Evolutionary conservation across 2,113 vertebrate genomes (phyloP).

Genomic region (Patagioenas fasciata): DNA sequence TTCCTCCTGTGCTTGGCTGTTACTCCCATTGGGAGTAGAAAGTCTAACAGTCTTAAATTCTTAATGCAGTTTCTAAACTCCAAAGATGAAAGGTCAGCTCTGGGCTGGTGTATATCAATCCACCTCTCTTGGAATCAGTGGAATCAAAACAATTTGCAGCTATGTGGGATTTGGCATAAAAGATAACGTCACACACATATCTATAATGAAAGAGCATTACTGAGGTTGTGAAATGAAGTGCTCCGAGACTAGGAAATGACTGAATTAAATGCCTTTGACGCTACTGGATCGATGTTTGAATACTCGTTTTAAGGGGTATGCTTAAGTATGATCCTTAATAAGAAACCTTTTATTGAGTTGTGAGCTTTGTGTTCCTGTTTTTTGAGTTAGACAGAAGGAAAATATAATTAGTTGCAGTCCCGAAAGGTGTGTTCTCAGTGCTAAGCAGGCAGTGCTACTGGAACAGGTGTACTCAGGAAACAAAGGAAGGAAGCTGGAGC

Average conservation of each 20-base stretch:
- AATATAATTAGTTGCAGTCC: neutral
- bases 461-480: neutral
- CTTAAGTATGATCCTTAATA: neutral
- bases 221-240: neutral
- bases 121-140: neutral
- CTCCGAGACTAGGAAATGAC: neutral
- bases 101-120: neutral
- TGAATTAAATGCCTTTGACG: neutral
- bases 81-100: neutral
- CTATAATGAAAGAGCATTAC: neutral
- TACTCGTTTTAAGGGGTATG: neutral
- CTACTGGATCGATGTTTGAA: neutral
- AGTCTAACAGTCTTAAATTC: neutral
- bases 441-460: neutral
- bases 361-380: neutral
- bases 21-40: neutral
- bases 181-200: rapidly evolving
- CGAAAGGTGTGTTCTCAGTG: neutral
- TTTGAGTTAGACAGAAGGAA: neutral
- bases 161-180: neutral
- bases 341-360: neutral
- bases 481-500: neutral
- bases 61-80: neutral
- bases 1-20: neutral
- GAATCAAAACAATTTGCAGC: neutral